These are phyloP conservation scores for Aegithalos caudatus DNA, from an alignment of 2,113 vertebrate genomes.

Conservation along the genomic window DNA sequence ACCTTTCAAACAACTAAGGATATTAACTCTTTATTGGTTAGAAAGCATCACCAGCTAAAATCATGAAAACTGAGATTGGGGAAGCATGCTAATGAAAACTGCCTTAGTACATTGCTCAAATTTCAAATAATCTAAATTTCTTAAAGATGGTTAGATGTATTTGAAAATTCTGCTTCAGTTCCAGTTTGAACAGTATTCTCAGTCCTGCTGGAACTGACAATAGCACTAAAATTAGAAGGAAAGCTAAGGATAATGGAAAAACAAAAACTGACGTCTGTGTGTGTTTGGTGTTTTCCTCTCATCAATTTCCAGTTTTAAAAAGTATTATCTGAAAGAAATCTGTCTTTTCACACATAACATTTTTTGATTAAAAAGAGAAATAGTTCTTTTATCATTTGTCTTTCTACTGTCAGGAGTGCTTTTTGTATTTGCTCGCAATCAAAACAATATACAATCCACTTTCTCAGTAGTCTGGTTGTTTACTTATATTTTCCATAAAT, in stretches of 20 bases:
- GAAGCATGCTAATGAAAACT: constrained; percentile 17
- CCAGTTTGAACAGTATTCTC: background rate
- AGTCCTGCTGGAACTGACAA: background rate
- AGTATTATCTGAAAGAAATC: background rate
- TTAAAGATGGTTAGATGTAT: background rate
- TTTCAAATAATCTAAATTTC: background rate
- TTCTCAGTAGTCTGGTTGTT: background rate
- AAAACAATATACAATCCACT: background rate
- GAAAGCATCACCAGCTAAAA: constrained; percentile 26
- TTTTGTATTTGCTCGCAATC: background rate
- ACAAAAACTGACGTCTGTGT: background rate
- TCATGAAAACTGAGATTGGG: background rate
- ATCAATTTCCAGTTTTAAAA: background rate
- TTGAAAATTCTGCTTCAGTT: background rate
- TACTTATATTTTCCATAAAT: background rate
- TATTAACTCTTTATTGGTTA: constrained; percentile 3
- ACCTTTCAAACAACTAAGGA: constrained; percentile 17
- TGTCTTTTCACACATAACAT: background rate
- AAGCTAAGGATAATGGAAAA: background rate
- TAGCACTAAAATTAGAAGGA: background rate
- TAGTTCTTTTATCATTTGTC: background rate
- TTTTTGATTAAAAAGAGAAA: background rate
- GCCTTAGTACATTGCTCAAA: background rate
- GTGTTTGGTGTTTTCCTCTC: background rate
- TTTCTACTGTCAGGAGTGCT: background rate